Evolutionary conservation across 2,113 vertebrate species (phyloP).

Genomic region (Aplodontia rufa): DNA sequence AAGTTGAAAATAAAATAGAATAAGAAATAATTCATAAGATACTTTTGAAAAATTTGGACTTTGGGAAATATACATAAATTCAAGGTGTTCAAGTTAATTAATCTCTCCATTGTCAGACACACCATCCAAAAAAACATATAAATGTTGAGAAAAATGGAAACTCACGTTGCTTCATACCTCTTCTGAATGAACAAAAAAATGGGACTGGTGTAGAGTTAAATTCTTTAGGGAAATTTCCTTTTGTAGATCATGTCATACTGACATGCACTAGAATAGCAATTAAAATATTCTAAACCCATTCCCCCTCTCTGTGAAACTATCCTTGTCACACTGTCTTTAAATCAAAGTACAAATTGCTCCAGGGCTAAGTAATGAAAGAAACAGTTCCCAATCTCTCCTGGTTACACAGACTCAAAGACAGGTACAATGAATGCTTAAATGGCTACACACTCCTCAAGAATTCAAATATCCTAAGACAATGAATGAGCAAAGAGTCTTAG

Average conservation of each 20-base stretch:
- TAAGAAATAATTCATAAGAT: background rate
- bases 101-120: background rate
- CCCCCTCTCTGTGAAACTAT: background rate
- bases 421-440: slow-evolving; percentile 18
- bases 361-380: slow-evolving; percentile 52
- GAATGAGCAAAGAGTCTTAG: slow-evolving; percentile 53
- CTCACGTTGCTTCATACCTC: background rate
- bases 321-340: slow-evolving; percentile 35
- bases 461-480: slow-evolving; percentile 57
- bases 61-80: background rate
- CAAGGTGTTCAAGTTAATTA: background rate
- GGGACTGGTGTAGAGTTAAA: background rate
- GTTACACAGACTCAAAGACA: slow-evolving; percentile 59
- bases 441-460: background rate
- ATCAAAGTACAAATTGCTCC: slow-evolving; percentile 46
- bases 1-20: background rate
- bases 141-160: background rate
- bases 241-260: slow-evolving; percentile 1
- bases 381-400: background rate
- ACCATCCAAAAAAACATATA: background rate
- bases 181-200: background rate
- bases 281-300: slow-evolving; percentile 65
- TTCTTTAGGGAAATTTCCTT: background rate
- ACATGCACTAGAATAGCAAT: slow-evolving; percentile 52
- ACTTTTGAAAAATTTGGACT: background rate